These are phyloP conservation scores for Imbricaverruca yamaguchii DNA, from an alignment of 2,888 invertebrate genomes.

Conservation along the genomic window DNA sequence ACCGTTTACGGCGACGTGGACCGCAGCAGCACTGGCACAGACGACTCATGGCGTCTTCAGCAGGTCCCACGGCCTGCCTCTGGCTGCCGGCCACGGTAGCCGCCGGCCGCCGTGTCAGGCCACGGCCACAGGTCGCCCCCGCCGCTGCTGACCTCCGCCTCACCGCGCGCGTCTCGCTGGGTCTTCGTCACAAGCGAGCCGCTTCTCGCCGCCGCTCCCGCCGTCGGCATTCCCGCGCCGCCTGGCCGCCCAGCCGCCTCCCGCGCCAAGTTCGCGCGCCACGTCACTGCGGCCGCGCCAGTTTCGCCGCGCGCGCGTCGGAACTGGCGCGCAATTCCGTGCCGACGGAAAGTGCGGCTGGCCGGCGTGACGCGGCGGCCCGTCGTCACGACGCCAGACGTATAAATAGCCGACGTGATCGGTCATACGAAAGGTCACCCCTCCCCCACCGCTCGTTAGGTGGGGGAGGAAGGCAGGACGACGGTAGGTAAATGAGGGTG, in stretches of 20 bases:
- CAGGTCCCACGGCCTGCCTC: too few species aligned
- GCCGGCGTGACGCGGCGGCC: neutral
- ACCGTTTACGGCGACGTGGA: neutral
- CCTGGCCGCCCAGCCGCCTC: neutral
- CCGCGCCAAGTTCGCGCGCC: neutral
- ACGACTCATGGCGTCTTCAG: neutral
- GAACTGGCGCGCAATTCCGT: neutral
- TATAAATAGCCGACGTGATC: neutral
- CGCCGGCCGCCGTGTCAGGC: neutral
- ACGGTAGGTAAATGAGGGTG: too few species aligned
- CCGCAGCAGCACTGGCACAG: slow-evolving; percentile 12
- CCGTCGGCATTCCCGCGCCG: neutral
- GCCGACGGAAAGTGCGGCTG: neutral
- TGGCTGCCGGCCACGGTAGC: neutral
- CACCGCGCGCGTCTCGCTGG: neutral
- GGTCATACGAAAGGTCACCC: slow-evolving; percentile 1
- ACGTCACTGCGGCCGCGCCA: too few species aligned
- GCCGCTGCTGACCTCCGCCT: neutral
- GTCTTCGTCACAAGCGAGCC: neutral
- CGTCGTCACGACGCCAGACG: neutral
- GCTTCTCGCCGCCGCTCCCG: too few species aligned
- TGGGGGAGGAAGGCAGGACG: too few species aligned
- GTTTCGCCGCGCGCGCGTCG: neutral
- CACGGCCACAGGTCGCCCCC: neutral
- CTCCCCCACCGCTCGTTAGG: neutral